Conservation (phyloP, 2,888 invertebrate species). For the Gastrophysa polygoni region DNA sequence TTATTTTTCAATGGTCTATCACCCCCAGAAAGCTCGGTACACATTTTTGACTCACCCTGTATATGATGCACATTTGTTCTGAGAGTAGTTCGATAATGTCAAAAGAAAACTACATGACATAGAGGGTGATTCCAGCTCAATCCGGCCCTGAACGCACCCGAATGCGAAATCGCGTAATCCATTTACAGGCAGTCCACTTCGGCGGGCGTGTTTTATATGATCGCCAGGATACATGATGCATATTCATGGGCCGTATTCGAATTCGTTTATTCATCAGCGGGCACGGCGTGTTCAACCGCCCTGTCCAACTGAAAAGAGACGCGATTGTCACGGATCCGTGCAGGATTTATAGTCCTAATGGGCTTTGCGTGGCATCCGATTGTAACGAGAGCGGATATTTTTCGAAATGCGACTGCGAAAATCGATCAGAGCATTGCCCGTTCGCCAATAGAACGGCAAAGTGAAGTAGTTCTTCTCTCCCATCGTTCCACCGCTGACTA, state of each 20-base stretch:
- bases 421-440: no score
- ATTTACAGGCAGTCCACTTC: slow-evolving; percentile 50
- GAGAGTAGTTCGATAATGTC: no score
- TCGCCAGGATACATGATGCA: slow-evolving; percentile 52
- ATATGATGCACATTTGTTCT: no score
- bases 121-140: no score
- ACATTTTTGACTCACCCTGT: no score
- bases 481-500: no score
- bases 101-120: no score
- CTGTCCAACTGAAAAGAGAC: slow-evolving; percentile 45
- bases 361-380: slow-evolving; percentile 38
- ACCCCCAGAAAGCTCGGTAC: no score
- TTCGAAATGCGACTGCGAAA: no score
- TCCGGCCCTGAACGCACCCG: slow-evolving; percentile 33
- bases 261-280: slow-evolving; percentile 46
- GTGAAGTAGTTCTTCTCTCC: no score
- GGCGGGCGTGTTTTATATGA: slow-evolving; percentile 50
- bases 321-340: slow-evolving; percentile 47
- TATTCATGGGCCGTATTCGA: slow-evolving; percentile 48
- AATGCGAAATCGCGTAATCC: slow-evolving; percentile 49
- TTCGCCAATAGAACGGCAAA: no score
- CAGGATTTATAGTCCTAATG: slow-evolving; percentile 39
- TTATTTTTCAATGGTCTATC: no score
- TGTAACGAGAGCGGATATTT: slow-evolving; percentile 25
- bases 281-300: slow-evolving; percentile 35